These are phyloP conservation scores for Drosophila eugracilis DNA, from an alignment of 1,140 invertebrate species.

Conservation along the genomic window DNA sequence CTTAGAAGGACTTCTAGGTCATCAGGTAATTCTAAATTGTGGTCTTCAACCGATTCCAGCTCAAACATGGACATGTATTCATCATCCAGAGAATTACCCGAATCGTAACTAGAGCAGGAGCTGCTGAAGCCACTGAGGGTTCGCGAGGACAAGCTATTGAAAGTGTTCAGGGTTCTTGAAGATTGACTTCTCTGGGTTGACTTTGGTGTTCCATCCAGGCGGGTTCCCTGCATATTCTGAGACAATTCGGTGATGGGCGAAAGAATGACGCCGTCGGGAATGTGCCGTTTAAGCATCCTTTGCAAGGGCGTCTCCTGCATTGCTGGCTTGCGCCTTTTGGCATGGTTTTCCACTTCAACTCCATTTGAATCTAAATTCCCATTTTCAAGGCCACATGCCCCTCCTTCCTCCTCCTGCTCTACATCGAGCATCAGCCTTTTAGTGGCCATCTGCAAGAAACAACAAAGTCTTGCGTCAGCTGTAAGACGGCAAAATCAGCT, in stretches of 20 bases:
- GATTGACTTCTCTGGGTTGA: conserved; percentile 32
- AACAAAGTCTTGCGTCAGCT: conserved; percentile 25
- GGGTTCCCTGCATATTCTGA: conserved; percentile 43
- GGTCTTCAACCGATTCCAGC: conserved; percentile 79
- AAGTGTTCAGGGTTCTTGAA: conserved; percentile 20
- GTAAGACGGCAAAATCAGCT: conserved; percentile 19
- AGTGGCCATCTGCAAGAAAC: conserved; percentile 39
- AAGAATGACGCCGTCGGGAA: conserved; percentile 16
- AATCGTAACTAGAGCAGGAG: conserved; percentile 86
- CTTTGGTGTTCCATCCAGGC: conserved; percentile 58
- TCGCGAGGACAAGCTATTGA: conserved; percentile 83
- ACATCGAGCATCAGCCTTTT: conserved; percentile 43
- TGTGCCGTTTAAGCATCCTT: conserved; percentile 55
- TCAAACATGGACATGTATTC: conserved; percentile 89
- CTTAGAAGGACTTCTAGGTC: conserved; percentile 82
- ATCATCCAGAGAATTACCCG: conserved; percentile 87
- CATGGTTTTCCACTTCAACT: not conserved
- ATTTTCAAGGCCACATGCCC: not conserved
- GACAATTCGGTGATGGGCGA: conserved; percentile 69
- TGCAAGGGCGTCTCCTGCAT: conserved; percentile 41
- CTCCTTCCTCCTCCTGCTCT: conserved; percentile 6
- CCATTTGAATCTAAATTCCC: not conserved
- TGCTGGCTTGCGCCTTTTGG: conserved; percentile 33
- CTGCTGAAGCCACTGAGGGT: conserved; percentile 76
- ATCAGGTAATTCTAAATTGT: conserved; percentile 54